Conservation (phyloP, 2,113 vertebrate genomes). For the Lanius ludovicianus region DNA sequence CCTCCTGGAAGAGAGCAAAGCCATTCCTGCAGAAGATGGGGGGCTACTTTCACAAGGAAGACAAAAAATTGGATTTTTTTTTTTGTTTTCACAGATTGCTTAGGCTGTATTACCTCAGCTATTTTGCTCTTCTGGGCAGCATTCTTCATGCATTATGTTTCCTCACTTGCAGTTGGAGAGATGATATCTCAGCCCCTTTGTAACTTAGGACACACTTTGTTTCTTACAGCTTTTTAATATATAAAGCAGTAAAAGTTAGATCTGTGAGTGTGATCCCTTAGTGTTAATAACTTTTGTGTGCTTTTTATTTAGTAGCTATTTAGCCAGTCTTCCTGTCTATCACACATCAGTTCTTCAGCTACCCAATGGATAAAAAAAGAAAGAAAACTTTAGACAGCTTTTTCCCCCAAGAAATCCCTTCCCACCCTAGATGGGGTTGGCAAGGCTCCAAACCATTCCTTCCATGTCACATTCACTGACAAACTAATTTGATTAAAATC, state of each 20-base stretch:
- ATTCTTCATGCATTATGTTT: neutral
- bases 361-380: accelerated
- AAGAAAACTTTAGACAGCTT: neutral
- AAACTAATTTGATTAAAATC: neutral
- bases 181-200: neutral
- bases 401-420: neutral
- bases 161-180: neutral
- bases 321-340: neutral
- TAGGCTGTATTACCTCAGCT: neutral
- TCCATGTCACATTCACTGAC: neutral
- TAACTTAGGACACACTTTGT: neutral
- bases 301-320: neutral
- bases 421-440: neutral
- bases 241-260: neutral
- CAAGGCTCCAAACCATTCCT: neutral
- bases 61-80: neutral
- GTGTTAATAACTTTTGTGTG: neutral
- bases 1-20: neutral
- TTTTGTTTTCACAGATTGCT: neutral
- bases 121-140: neutral
- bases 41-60: neutral
- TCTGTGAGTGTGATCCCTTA: neutral
- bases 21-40: neutral
- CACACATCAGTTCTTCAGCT: neutral
- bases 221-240: neutral